Conservation (phyloP, 2,888 invertebrate genomes). For the Drosophila mimetica region DNA sequence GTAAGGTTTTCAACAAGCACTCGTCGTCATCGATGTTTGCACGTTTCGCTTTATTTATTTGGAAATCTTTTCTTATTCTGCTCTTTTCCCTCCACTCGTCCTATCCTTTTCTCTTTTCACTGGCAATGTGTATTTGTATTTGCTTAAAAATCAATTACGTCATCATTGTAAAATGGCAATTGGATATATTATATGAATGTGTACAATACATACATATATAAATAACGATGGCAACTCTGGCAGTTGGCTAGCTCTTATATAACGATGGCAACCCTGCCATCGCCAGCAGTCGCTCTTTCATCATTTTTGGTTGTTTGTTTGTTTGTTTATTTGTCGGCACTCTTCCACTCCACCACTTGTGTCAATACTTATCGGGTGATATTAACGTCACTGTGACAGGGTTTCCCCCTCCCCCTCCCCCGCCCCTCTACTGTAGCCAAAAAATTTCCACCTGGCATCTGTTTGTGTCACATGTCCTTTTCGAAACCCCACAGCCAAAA, state of each 20-base stretch:
- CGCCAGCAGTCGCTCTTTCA: constrained; percentile 25
- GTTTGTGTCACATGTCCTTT: constrained; percentile 52
- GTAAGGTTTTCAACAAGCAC: constrained; percentile 70
- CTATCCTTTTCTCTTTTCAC: constrained; percentile 21
- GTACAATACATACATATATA: constrained; percentile 2
- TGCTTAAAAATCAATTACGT: constrained; percentile 79
- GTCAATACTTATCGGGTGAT: constrained; percentile 71
- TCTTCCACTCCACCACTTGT: constrained; percentile 50
- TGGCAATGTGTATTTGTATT: constrained; percentile 71
- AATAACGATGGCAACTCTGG: constrained; percentile 42
- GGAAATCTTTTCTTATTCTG: constrained; percentile 42
- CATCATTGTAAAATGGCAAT: constrained; percentile 78
- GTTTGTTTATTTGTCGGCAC: constrained; percentile 27
- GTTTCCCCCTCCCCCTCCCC: too few species aligned
- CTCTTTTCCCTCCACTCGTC: too few species aligned
- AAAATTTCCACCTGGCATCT: constrained; percentile 58
- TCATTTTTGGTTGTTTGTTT: constrained; percentile 16
- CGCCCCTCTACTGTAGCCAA: not conserved
- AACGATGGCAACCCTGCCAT: constrained; percentile 9
- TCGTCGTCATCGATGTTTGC: constrained; percentile 59
- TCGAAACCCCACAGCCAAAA: not conserved
- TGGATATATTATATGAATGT: constrained; percentile 32
- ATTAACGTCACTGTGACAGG: constrained; percentile 68
- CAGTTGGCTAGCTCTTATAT: constrained; percentile 17
- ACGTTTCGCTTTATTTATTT: constrained; percentile 48